Conservation (phyloP, 2,113 vertebrate species). For the Chaetodon trifascialis region DNA sequence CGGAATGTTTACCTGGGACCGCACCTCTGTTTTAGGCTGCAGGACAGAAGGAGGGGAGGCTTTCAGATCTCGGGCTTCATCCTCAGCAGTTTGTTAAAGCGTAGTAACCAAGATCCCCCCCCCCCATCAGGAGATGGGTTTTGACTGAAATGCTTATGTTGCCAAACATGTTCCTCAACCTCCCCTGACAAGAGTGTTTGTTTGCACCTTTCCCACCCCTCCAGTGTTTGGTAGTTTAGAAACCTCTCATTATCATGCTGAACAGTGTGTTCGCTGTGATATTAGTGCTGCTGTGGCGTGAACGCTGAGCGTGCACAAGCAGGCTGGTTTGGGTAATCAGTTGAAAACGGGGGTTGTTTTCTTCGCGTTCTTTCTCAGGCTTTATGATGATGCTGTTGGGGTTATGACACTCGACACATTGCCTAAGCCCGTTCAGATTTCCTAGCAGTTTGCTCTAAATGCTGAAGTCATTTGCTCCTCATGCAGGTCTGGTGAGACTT, state of each 20-base stretch:
- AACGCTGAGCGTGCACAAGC: slow-evolving; percentile 4
- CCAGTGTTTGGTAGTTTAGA: slow-evolving; percentile 61
- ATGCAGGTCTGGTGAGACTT: slow-evolving; percentile 19
- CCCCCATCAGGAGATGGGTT: slow-evolving; percentile 57
- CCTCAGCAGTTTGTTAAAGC: not conserved
- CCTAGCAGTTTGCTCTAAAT: not conserved
- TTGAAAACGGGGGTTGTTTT: not conserved
- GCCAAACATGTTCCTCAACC: slow-evolving; percentile 80
- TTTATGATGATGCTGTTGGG: not conserved
- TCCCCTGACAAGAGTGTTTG: slow-evolving; percentile 59
- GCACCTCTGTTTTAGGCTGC: slow-evolving; percentile 72
- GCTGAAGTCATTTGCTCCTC: slow-evolving; percentile 7
- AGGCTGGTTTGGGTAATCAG: slow-evolving; percentile 1
- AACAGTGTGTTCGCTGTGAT: slow-evolving; percentile 2
- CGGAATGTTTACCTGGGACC: slow-evolving; percentile 81
- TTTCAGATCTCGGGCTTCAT: slow-evolving; percentile 12
- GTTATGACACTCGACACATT: rapidly evolving
- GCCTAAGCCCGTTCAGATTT: not conserved
- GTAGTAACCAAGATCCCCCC: slow-evolving; percentile 23
- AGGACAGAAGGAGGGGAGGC: slow-evolving; percentile 37
- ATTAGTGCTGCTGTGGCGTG: slow-evolving; percentile 5
- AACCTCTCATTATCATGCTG: slow-evolving; percentile 56
- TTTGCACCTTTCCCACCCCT: slow-evolving; percentile 56
- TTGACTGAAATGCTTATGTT: slow-evolving; percentile 64
- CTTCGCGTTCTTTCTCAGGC: not conserved